Evolutionary conservation across 1,140 invertebrate species (phyloP), one percentile per base, ranked within the genome.

Genomic region (Drosophila eugracilis): DNA sequence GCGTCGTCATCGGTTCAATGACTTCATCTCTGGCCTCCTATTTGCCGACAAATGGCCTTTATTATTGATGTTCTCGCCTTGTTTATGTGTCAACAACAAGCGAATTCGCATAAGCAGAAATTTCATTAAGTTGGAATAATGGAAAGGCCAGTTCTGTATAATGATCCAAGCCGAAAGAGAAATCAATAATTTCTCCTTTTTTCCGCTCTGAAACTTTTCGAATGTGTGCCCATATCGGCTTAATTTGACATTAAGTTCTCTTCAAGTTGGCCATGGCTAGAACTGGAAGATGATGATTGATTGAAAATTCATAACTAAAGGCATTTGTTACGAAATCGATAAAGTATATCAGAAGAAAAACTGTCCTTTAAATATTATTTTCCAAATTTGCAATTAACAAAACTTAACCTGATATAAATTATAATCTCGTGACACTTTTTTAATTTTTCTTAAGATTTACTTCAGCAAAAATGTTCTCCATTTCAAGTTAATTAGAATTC

Each of bases 11-110:
- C 73, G 71, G 78, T 81, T 81, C 78, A 81, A 81, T 81, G 78
- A 81, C 78, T 81, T 81, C 72, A 81, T 59, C 65, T 63, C 41
- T 47, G 60, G 71, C 62, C 50, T 39, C 39, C 39, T 62, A 62
- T 65, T 65, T 69, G 57, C 45, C 50, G 50, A 39, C 72, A 77
- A 85, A 79, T 85, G 71, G 78, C 76, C 75, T 60, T 85, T 73
- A 85, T 85, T 85, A 85, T 85, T 85, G 76, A 88, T 88, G 83
- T 83, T 75, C 75, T 75, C 59, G 57, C 62, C 73, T 80, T 79
- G 81, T 86, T 86, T 86, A 86, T 86, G 81, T 86, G 83, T 88
- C 83, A 88, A 88, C 83, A 88, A 76, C 83, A 88, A 88, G 66
- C 78, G 71, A 88, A 83, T 78, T 78, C 78, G 75, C 78, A 88